phyloP scores from a whole-genome alignment of 2,113 vertebrate species.

The Acrocephalus arundinaceus region DNA sequence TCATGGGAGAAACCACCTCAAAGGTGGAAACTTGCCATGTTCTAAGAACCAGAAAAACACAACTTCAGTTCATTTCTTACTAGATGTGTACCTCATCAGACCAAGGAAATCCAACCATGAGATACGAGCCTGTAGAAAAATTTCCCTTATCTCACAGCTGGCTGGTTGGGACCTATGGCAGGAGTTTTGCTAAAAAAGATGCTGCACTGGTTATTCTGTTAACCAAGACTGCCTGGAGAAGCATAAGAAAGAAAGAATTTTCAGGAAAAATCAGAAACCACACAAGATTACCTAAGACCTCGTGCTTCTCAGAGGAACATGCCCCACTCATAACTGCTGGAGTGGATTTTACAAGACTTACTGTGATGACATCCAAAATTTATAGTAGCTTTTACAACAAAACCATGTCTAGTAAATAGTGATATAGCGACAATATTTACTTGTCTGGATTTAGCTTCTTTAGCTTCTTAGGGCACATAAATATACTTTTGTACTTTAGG shows the following conservation, averaged over 20 bases:
- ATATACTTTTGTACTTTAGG: slow-evolving; percentile 21
- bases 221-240: neutral
- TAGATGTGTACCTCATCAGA: neutral
- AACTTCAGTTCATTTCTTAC: neutral
- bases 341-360: slow-evolving; percentile 40
- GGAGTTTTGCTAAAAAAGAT: neutral
- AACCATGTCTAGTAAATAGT: slow-evolving; percentile 25
- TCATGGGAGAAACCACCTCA: neutral
- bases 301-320: neutral
- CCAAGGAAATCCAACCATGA: neutral
- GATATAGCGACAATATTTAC: slow-evolving; percentile 56
- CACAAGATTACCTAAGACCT: neutral
- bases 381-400: slow-evolving; percentile 52
- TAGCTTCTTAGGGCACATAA: slow-evolving; percentile 41
- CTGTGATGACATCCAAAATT: slow-evolving; percentile 53
- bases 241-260: neutral
- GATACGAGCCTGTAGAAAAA: neutral
- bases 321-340: slow-evolving; percentile 1
- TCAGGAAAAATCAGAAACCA: neutral
- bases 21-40: neutral
- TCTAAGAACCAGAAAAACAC: neutral
- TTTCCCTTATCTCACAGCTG: neutral
- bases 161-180: neutral
- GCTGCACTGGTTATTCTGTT: neutral
- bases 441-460: slow-evolving; percentile 47